Base-by-base conservation (phyloP, 1,140 invertebrate species). In the Cecropterus lyciades region DNA sequence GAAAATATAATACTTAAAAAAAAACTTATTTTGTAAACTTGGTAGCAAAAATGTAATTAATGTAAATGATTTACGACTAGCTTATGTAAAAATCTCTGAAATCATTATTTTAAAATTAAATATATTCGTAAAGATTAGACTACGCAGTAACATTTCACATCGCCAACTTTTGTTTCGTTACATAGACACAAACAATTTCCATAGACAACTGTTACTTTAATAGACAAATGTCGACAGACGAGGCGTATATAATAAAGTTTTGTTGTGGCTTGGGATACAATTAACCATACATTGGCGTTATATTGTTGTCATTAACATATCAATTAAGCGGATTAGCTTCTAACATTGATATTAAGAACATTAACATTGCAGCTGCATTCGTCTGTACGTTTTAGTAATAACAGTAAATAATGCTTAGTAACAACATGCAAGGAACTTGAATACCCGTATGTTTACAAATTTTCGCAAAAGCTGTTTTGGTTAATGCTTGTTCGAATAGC, bases 251-350 rank as follows among this genome's bases (percentile, higher is more conserved):
- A 67, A 64, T 65, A 84, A 91, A 91, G 89, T 89, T 81, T 91
- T 91, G 89, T 91, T 91, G 89, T 91, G 89, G 89, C 86, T 87
- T 91, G 85, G 87, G 84, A 82, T 79, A 82, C 53, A 79, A 73
- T 72, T 80, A 84, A 85, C 77, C 71, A 73, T 56, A n/a, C n/a
- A 70, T 72, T 63, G 68, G 63, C 49, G 69, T 69, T 76, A 66
- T 81, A 53, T 67, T 67, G 55, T 62, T 72, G 65, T 82, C 73
- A 80, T 83, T 85, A 84, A 87, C 79, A 81, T 63, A 62, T 69
- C 27, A 49, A 67, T 67, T 57, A 64, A n/a, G 20, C 40, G 42
- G 52, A 74, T 69, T 66, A 77, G 80, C 82, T 85, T 87, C 69
- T 78, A 80, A 84, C 76, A 83, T 45, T 57, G 42, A 59, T 30